A percentile compares a stretch with the other conserved stretches of the same genome.
These are phyloP conservation scores for Ennomos fuscantarius DNA, from an alignment of 2,888 invertebrate genomes.

Conservation along the genomic window DNA sequence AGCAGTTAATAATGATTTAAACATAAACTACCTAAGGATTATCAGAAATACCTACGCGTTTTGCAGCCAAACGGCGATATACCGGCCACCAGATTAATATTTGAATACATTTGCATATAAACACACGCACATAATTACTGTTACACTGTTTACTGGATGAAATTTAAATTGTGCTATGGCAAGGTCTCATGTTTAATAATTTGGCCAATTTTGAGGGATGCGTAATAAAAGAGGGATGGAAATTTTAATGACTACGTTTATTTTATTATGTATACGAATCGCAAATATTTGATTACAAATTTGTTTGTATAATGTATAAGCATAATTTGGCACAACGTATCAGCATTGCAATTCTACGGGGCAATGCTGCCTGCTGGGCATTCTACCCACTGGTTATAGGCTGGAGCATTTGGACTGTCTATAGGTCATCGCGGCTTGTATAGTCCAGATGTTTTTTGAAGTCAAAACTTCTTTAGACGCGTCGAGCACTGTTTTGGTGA, in stretches of 20 bases:
- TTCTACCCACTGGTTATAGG: no score
- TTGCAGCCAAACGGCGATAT: slow-evolving; percentile 37
- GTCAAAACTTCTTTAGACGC: no score
- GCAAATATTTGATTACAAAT: no score
- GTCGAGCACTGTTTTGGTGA: no score
- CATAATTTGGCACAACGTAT: no score
- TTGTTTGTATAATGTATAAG: no score
- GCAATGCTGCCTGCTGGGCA: no score
- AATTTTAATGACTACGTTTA: neutral
- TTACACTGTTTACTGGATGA: slow-evolving; percentile 37
- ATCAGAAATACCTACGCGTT: slow-evolving; percentile 25
- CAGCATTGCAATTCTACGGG: no score
- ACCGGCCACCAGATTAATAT: slow-evolving; percentile 41
- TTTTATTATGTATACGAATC: neutral
- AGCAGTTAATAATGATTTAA: slow-evolving; percentile 5
- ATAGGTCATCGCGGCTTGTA: no score
- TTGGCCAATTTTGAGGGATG: slow-evolving; percentile 17
- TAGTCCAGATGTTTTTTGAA: no score
- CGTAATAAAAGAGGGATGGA: neutral
- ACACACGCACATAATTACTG: slow-evolving; percentile 37
- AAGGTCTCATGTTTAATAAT: slow-evolving; percentile 21
- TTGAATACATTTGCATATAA: slow-evolving; percentile 51
- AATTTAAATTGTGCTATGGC: slow-evolving; percentile 28
- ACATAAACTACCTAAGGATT: slow-evolving; percentile 22
- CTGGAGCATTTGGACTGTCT: no score